Percentiles rank a stretch among this genome's conserved stretches.
Evolutionary conservation across 1,140 invertebrate genomes (phyloP).

Genomic region (Oncopeltus fasciatus): DNA sequence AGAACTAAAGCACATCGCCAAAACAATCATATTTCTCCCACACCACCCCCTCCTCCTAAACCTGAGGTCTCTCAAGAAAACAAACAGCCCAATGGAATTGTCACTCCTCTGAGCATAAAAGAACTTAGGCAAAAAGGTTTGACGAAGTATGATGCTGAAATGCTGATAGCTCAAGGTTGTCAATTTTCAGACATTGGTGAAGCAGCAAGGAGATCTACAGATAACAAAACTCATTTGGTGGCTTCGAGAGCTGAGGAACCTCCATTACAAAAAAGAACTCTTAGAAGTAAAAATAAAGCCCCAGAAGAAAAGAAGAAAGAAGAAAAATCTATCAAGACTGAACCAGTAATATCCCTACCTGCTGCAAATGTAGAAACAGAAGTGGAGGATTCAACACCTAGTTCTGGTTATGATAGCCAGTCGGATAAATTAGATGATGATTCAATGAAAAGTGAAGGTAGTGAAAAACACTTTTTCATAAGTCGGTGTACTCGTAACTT

Average conservation of each 20-base stretch:
- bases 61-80: not conserved
- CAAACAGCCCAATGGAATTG: slow-evolving; percentile 5
- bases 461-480: slow-evolving; percentile 1
- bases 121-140: slow-evolving; percentile 69
- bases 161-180: slow-evolving; percentile 74
- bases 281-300: not conserved
- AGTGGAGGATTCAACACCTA: not conserved
- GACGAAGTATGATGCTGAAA: slow-evolving; percentile 79
- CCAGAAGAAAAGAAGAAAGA: not conserved
- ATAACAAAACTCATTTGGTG: not conserved
- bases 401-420: slow-evolving; percentile 2
- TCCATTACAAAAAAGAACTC: not conserved
- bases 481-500: not conserved
- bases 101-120: slow-evolving; percentile 60
- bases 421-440: slow-evolving; percentile 21
- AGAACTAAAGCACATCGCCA: slow-evolving; percentile 50
- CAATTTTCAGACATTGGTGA: slow-evolving; percentile 51
- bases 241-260: not conserved
- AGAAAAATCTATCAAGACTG: not conserved
- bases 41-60: not conserved
- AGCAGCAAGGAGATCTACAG: not conserved
- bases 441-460: slow-evolving; percentile 4
- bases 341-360: not conserved
- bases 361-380: not conserved
- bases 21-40: slow-evolving; percentile 3